A percentile compares a stretch with the other conserved stretches of the same genome.
Conservation (phyloP, 2,888 invertebrate species). For the Ornithoptera priamus region DNA sequence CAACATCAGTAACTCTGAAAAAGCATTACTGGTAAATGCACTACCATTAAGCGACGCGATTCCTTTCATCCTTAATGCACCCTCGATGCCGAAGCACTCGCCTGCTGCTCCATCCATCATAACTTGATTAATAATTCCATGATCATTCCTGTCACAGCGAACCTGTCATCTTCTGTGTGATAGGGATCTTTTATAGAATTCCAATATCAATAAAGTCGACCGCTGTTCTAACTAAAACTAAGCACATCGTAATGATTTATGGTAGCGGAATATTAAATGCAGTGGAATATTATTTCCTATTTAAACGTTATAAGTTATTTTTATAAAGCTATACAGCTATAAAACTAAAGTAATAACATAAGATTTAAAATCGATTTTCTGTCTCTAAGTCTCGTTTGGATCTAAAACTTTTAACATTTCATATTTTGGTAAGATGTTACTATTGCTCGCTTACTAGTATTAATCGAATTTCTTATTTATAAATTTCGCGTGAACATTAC, state of each 20-base stretch:
- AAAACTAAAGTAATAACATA: no score
- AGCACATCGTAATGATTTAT: background rate
- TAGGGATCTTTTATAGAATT: background rate
- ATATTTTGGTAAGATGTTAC: no score
- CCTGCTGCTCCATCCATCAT: background rate
- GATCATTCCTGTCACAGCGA: background rate
- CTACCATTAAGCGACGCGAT: constrained; percentile 7
- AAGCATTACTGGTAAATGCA: background rate
- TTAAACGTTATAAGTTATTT: no score
- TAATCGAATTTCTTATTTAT: no score
- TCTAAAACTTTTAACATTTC: no score
- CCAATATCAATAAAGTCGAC: background rate
- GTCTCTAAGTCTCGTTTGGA: no score
- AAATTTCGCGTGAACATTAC: no score
- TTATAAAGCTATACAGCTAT: no score
- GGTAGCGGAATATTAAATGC: no score
- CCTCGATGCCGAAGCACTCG: background rate
- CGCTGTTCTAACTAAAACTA: background rate
- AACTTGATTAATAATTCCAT: background rate
- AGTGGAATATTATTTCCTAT: no score
- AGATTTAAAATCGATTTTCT: no score
- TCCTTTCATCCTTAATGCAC: constrained; percentile 8
- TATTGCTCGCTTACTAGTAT: no score
- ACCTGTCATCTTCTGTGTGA: background rate
- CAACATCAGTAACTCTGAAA: background rate